Conservation (phyloP, 2,113 vertebrate species). For the Oceanites oceanicus region DNA sequence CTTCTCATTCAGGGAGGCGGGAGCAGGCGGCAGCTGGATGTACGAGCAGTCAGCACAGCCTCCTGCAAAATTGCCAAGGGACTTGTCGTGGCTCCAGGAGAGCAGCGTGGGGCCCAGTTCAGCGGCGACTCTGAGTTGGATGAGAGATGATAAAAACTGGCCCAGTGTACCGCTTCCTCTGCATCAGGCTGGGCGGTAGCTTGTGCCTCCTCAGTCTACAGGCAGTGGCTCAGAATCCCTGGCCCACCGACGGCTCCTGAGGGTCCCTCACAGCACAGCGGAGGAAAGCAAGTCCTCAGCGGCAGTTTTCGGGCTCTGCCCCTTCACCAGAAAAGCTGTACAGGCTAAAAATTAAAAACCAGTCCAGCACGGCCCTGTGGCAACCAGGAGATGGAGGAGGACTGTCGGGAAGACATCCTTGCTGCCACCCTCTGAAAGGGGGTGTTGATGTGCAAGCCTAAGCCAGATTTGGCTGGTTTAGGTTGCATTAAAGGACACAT, state of each 20-base stretch:
- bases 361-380: background rate
- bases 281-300: background rate
- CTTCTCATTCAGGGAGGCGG: background rate
- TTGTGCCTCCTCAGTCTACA: rapidly evolving
- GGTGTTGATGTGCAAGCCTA: background rate
- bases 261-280: background rate
- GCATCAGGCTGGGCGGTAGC: background rate
- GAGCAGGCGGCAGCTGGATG: background rate
- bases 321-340: background rate
- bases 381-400: background rate
- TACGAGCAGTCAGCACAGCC: rapidly evolving
- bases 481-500: background rate
- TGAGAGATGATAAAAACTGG: background rate
- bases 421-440: background rate
- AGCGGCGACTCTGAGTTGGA: background rate
- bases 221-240: background rate
- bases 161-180: background rate
- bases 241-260: background rate
- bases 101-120: background rate
- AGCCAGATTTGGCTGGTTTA: background rate
- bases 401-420: background rate
- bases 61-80: background rate
- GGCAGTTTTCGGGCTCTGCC: background rate
- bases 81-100: background rate
- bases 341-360: background rate